Evolutionary conservation across 2,797 vertebrate species (phyloP).

Genomic region (Hydrophis major): DNA sequence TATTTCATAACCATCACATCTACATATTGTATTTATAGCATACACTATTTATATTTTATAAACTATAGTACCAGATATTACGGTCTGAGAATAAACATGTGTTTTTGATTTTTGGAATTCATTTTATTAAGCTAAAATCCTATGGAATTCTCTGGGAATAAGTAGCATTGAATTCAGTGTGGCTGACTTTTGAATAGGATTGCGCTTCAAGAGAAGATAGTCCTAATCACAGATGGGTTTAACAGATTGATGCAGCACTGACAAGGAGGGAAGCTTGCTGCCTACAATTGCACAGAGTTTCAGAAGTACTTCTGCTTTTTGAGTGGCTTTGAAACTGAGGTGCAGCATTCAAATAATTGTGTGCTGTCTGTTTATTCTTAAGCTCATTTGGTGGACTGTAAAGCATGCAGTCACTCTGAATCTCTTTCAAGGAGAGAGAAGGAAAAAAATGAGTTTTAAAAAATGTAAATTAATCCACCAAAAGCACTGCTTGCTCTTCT

Average conservation of each 20-base stretch:
- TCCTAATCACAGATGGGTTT: neutral
- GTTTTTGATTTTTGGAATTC: neutral
- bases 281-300: neutral
- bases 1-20: neutral
- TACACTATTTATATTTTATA: neutral
- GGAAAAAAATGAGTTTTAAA: neutral
- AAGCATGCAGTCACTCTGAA: neutral
- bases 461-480: neutral
- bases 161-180: neutral
- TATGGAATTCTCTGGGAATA: neutral
- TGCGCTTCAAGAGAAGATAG: neutral
- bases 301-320: neutral
- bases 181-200: neutral
- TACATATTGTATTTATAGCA: neutral
- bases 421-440: neutral
- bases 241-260: neutral
- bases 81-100: neutral
- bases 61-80: neutral
- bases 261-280: neutral
- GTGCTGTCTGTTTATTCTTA: neutral
- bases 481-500: neutral
- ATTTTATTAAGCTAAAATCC: neutral
- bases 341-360: neutral
- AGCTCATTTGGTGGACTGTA: neutral
- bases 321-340: neutral